These are phyloP conservation scores for Ptilonorhynchus violaceus DNA, from an alignment of 2,113 vertebrate species.

Conservation along the genomic window DNA sequence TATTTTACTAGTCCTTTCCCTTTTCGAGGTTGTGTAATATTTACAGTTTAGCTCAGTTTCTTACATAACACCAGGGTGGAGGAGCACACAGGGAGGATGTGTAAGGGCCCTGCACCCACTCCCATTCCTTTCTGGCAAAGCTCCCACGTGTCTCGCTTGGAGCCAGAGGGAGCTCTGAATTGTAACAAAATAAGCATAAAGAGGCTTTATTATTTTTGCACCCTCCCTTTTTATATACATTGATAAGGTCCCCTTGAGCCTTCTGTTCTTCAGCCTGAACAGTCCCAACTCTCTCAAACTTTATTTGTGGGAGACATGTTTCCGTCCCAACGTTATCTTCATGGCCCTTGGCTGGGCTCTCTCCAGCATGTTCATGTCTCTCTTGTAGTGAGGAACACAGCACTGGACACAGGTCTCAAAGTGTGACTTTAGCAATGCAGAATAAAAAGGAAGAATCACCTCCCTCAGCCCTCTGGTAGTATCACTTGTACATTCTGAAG, in stretches of 20 bases:
- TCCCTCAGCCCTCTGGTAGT: background rate
- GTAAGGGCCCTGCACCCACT: background rate
- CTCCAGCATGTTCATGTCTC: background rate
- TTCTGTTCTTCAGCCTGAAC: background rate
- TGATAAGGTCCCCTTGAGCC: background rate
- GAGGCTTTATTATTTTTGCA: background rate
- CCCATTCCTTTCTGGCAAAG: background rate
- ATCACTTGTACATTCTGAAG: background rate
- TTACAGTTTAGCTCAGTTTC: constrained; percentile 17
- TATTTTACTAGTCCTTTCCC: constrained; percentile 11
- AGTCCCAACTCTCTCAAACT: background rate
- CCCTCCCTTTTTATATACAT: background rate
- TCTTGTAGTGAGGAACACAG: background rate
- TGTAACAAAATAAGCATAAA: background rate
- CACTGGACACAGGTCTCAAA: background rate
- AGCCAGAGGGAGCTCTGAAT: background rate
- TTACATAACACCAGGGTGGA: constrained; percentile 9
- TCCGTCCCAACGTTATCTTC: background rate
- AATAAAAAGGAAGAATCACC: background rate
- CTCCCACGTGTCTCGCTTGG: background rate
- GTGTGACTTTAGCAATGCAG: background rate
- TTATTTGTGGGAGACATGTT: background rate
- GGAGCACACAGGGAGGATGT: background rate
- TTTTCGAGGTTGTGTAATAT: background rate
- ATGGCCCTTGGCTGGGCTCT: background rate